Percentiles rank a stretch among this genome's conserved stretches.
Conservation (phyloP, 2,888 invertebrate species). For the Drosophila tanythrix region DNA sequence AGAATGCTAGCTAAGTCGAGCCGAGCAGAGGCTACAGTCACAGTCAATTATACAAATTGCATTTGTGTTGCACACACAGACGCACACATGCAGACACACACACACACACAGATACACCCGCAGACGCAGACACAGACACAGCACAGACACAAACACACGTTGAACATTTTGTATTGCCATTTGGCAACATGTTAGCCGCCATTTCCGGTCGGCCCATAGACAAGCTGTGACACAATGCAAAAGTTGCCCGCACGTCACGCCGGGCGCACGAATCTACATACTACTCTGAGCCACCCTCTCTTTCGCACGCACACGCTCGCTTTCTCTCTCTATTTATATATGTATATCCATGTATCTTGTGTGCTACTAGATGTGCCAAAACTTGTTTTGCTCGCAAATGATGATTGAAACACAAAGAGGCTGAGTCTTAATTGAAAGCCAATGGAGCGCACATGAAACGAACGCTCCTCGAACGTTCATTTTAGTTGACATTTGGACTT, state of each 20-base stretch:
- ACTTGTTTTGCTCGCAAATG: conserved; percentile 60
- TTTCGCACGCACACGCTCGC: neutral
- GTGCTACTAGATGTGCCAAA: conserved; percentile 46
- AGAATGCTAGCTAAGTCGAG: conserved; percentile 12
- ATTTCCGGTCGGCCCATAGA: conserved; percentile 47
- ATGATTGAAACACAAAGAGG: conserved; percentile 57
- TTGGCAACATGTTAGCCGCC: conserved; percentile 65
- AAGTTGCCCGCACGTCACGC: conserved; percentile 34
- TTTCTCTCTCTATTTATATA: neutral
- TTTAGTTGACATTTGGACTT: conserved; percentile 5
- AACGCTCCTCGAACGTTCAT: conserved; percentile 6
- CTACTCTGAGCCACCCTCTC: conserved; percentile 1
- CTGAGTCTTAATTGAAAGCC: conserved; percentile 61
- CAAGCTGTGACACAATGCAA: conserved; percentile 36
- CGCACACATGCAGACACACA: neutral
- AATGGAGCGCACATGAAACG: conserved; percentile 31
- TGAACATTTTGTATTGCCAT: conserved; percentile 48
- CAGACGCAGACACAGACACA: conserved; percentile 7
- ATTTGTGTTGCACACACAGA: conserved; percentile 56
- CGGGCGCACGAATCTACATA: conserved; percentile 49
- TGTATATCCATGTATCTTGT: neutral
- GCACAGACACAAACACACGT: neutral
- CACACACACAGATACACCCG: neutral
- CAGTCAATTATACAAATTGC: conserved; percentile 81
- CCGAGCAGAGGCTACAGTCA: conserved; percentile 60